Evolutionary conservation across 1,140 invertebrate species (phyloP).

Genomic region (Ostrea denselamellosa): DNA sequence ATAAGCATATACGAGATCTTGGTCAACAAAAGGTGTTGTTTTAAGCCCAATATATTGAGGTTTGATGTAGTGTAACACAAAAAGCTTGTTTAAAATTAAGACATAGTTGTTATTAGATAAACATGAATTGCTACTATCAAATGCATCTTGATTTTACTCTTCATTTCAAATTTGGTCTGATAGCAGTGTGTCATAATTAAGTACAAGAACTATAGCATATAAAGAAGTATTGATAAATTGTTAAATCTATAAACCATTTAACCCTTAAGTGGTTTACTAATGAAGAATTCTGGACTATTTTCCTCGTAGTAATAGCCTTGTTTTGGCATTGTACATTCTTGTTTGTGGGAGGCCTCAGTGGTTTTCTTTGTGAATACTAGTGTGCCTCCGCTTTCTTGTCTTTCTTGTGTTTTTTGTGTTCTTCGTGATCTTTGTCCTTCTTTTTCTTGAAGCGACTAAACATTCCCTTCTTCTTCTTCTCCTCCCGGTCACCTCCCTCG

Average conservation of each 20-base stretch:
- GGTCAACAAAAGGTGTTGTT: neutral
- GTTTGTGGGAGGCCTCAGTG: neutral
- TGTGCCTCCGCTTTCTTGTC: constrained; percentile 51
- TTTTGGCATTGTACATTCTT: neutral
- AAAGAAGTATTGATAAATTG: neutral
- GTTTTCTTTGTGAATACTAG: neutral
- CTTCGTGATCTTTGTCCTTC: constrained; percentile 68
- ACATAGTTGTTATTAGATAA: neutral
- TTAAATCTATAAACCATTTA: too few relatives aligned
- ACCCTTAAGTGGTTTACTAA: too few relatives aligned
- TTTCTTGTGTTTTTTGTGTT: constrained; percentile 56
- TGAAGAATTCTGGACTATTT: neutral
- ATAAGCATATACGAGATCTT: constrained; percentile 20
- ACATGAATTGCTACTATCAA: neutral
- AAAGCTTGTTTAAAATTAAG: neutral
- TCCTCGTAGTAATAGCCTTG: neutral
- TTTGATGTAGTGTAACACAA: neutral
- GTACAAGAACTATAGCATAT: neutral
- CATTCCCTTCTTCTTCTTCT: constrained; percentile 63
- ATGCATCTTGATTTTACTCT: neutral
- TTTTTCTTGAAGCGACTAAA: constrained; percentile 73
- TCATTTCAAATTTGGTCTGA: neutral
- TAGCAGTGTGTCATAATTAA: neutral
- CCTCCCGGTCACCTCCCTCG: constrained; percentile 55
- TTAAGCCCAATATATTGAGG: neutral